phyloP scores from a whole-genome alignment of 2,113 vertebrate species.

The Mesocricetus auratus region DNA sequence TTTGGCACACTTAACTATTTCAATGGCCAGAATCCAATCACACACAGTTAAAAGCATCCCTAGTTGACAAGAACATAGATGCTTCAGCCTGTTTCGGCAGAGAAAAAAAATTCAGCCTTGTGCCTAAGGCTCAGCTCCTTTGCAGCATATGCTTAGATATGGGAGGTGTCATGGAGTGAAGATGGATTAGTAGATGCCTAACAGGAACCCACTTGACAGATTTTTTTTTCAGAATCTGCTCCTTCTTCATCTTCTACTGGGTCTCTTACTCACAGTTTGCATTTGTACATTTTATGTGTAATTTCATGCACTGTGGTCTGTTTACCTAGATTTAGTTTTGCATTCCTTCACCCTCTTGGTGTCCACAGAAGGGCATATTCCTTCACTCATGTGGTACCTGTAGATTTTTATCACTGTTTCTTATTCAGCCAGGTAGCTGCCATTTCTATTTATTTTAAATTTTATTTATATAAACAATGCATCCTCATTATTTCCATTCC shows the following conservation, averaged over 20 bases:
- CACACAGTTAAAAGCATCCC: neutral
- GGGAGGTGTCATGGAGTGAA: neutral
- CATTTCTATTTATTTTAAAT: neutral
- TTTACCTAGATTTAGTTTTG: neutral
- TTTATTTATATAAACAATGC: too few relatives aligned
- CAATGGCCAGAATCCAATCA: neutral
- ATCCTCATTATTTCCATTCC: neutral
- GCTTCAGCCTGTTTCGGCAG: neutral
- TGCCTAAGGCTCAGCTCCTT: neutral
- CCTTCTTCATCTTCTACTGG: neutral
- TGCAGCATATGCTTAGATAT: neutral
- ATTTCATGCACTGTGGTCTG: neutral
- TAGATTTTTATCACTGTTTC: neutral
- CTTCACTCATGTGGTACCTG: neutral
- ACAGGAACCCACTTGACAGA: neutral
- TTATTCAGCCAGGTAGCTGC: neutral
- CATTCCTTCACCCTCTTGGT: neutral
- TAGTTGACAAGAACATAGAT: neutral
- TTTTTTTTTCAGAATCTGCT: neutral
- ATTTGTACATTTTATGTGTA: neutral
- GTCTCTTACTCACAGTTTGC: neutral
- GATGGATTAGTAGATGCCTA: neutral
- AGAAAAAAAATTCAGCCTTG: neutral
- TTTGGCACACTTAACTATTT: conserved; percentile 4
- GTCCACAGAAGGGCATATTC: neutral